Evolutionary conservation across 2,888 invertebrate genomes (phyloP), one percentile per base, ranked within the genome.

Genomic region (Thyatira batis): DNA sequence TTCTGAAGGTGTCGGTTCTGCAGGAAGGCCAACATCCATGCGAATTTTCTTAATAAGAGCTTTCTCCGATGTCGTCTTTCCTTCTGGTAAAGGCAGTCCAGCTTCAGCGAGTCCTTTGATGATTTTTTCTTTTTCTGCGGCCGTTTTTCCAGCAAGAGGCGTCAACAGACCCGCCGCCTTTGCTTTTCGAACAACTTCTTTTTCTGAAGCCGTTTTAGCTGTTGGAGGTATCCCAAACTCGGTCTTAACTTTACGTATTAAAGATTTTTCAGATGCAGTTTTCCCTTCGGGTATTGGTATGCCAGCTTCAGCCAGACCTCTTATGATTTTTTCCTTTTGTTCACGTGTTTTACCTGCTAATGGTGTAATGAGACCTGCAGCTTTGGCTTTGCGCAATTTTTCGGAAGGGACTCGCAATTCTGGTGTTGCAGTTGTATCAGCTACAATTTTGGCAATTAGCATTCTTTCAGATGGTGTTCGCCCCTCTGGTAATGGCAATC

Each of bases 61-160:
- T 60, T 76, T 81, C 65, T 82, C 82, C 13, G 83, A 82, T n/a
- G 62, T 8, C 0, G 82, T 77, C 54, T 61, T 73, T 11, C 74
- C 80, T 64, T 74, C 74, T n/a, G 83, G 83, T 45, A 82, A 55
- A 3, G 80, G 82, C 9, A 83, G 52, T 3, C 80, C 82, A 48
- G 79, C 71, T 45, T 69, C 68, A 6, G 71, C 74, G 25, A 78
- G 57, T 0, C 77, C 79, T 71, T 58, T 78, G 2, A 81, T 53
- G 44, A 79, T 81, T 57, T 69, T 76, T 64, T 81, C 78, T 53
- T 78, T 79, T 60, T 80, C 61, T 44, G 61, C 60, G 10, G 60
- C 44, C 20, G 71, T 62, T 58, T 83, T 83, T 5, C 80, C 82
- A 3, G 63, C 51, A 3, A 82, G 62, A 6, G 81, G 80, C 1